A percentile compares a stretch with the other conserved stretches of the same genome.
Conservation (phyloP, 2,888 invertebrate genomes). For the Lampropteryx suffumata region DNA sequence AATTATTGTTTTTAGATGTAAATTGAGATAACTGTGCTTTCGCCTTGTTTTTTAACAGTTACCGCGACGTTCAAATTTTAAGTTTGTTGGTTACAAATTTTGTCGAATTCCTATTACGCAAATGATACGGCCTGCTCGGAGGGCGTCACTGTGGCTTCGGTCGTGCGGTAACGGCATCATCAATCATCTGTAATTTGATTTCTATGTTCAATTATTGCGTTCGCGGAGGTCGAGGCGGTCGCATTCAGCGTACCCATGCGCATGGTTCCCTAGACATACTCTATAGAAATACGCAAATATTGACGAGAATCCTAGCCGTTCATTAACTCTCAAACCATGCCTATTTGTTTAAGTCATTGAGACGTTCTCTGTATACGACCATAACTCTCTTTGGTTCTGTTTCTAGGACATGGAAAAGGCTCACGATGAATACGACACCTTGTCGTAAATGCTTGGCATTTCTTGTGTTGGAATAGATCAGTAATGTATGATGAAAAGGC, state of each 20-base stretch:
- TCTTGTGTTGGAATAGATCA: slow-evolving; percentile 8
- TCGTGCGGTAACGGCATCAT: slow-evolving; percentile 81
- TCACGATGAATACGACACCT: slow-evolving; percentile 23
- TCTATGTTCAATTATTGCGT: slow-evolving; percentile 83
- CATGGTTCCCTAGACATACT: slow-evolving; percentile 48
- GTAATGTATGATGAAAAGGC: slow-evolving; percentile 1
- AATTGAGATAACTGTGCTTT: slow-evolving; percentile 30
- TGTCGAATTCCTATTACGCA: slow-evolving; percentile 73
- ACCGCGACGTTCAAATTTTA: slow-evolving; percentile 30
- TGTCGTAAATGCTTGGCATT: slow-evolving; percentile 20
- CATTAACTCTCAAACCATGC: slow-evolving; percentile 12
- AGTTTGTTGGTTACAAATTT: slow-evolving; percentile 44
- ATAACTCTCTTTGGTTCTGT: slow-evolving; percentile 17
- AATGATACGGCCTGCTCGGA: slow-evolving; percentile 72
- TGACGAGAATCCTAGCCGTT: slow-evolving; percentile 26
- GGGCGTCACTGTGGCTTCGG: slow-evolving; percentile 73
- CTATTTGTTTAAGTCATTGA: slow-evolving; percentile 23
- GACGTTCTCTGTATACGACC: slow-evolving; percentile 8
- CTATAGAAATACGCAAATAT: slow-evolving; percentile 40
- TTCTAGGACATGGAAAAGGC: slow-evolving; percentile 19
- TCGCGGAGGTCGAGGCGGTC: slow-evolving; percentile 73
- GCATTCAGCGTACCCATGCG: slow-evolving; percentile 59
- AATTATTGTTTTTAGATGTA: slow-evolving; percentile 27
- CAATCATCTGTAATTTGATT: slow-evolving; percentile 83
- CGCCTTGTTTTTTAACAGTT: slow-evolving; percentile 25